A percentile compares a stretch with the other conserved stretches of the same genome.
Conservation (phyloP, 2,797 vertebrate species). For the Urophycis tenuis region DNA sequence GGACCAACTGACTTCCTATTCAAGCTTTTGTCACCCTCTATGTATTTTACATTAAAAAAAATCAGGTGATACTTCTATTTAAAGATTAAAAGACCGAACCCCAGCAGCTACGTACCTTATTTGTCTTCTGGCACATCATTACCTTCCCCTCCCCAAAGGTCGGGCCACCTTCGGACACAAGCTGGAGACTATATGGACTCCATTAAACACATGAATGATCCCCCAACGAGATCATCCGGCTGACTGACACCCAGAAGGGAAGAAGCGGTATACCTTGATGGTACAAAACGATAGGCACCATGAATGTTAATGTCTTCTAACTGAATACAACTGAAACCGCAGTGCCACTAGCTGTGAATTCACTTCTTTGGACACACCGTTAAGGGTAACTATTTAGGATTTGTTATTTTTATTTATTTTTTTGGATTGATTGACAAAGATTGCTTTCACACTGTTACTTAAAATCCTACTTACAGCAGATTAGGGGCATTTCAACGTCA, state of each 20-base stretch:
- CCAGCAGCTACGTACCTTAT: not conserved
- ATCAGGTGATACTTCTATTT: not conserved
- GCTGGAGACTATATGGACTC: no score
- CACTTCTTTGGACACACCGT: not conserved
- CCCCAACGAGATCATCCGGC: no score
- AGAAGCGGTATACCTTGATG: no score
- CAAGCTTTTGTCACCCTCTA: not conserved
- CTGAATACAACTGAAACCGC: no score
- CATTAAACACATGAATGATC: no score
- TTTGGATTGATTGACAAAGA: slow-evolving; percentile 52
- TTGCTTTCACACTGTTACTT: slow-evolving; percentile 56
- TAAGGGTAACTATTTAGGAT: not conserved
- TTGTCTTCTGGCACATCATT: not conserved
- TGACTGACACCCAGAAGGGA: no score
- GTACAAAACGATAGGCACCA: no score
- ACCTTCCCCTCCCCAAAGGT: not conserved
- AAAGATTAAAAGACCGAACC: not conserved
- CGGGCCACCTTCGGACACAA: no score
- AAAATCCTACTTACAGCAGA: slow-evolving; percentile 63
- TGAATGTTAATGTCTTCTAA: no score
- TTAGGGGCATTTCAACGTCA: slow-evolving; percentile 62
- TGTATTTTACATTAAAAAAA: not conserved
- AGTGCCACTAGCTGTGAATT: no score
- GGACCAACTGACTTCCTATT: not conserved
- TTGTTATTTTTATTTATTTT: no score